Evolutionary conservation across 2,797 vertebrate species (phyloP).

Genomic region (Bradypus variegatus): DNA sequence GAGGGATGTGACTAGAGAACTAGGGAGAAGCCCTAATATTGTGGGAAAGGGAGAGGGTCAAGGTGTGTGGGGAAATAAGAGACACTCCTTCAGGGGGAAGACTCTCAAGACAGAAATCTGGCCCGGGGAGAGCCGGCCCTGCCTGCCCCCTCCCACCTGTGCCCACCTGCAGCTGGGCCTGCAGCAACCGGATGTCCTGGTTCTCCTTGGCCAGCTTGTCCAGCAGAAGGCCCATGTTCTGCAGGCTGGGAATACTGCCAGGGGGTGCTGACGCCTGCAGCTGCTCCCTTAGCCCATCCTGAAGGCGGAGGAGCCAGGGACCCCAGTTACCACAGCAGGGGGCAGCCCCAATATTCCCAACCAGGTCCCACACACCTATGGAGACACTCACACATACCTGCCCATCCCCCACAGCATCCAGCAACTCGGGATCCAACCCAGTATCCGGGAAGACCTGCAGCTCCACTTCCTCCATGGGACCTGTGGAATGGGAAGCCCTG

Average conservation of each 20-base stretch:
- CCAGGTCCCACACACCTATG: not conserved
- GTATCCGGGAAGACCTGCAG: constrained; percentile 6
- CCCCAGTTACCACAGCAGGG: not conserved
- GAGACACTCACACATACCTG: constrained; percentile 47
- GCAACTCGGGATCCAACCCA: not conserved
- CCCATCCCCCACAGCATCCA: not conserved
- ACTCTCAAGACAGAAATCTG: not conserved
- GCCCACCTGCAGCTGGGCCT: constrained; percentile 85
- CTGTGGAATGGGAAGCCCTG: constrained; percentile 12
- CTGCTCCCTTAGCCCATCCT: constrained; percentile 7
- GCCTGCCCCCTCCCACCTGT: not conserved
- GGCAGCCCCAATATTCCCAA: not conserved
- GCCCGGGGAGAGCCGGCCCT: not conserved
- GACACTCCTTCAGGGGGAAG: not conserved
- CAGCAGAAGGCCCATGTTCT: constrained; percentile 74
- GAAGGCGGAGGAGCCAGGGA: not conserved
- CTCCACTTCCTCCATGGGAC: constrained; percentile 40
- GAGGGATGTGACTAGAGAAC: not conserved
- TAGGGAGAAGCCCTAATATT: not conserved
- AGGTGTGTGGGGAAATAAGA: rapidly evolving
- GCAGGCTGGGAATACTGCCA: constrained; percentile 43
- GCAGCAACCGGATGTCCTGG: constrained; percentile 82
- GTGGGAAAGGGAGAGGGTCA: too few relatives aligned
- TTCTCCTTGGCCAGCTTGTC: constrained; percentile 82
- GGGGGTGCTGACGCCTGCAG: not conserved